A percentile compares a stretch with the other conserved stretches of the same genome.
phyloP scores from a whole-genome alignment of 1,140 invertebrate genomes.

The Calliopsis andreniformis region DNA sequence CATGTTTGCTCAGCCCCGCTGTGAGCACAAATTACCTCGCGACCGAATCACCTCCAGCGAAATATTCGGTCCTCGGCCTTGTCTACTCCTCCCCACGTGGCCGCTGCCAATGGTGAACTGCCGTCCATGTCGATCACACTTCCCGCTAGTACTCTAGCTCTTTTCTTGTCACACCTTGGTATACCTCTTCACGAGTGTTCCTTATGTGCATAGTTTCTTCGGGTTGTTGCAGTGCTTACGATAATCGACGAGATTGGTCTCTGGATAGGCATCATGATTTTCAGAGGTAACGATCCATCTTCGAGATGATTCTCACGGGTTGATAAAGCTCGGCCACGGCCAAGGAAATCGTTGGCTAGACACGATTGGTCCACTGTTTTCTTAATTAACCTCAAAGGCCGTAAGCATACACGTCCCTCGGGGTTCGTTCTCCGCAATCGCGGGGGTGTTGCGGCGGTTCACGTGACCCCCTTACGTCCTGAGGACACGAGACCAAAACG shows the following conservation, averaged over 20 bases:
- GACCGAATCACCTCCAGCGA: conserved; percentile 76
- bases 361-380: conserved; percentile 31
- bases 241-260: too few relatives aligned
- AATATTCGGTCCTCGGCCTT: conserved; percentile 57
- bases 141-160: conserved; percentile 11
- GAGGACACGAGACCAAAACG: conserved; percentile 71
- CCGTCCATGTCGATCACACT: conserved; percentile 59
- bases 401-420: conserved; percentile 2
- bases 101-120: conserved; percentile 54
- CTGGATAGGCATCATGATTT: too few relatives aligned
- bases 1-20: conserved; percentile 85
- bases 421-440: conserved; percentile 57
- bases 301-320: too few relatives aligned
- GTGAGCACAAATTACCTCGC: conserved; percentile 85
- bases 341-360: conserved; percentile 10
- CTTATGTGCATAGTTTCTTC: too few relatives aligned
- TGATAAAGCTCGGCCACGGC: not conserved
- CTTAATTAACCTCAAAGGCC: conserved; percentile 39
- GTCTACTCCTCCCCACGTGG: conserved; percentile 55
- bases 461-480: conserved; percentile 60
- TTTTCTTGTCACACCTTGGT: not conserved
- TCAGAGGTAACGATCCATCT: not conserved
- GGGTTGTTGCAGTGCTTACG: too few relatives aligned
- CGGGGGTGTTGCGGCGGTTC: conserved; percentile 61
- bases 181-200: too few relatives aligned